Conservation (phyloP, 2,888 invertebrate genomes). For the Dasypolia templi region DNA sequence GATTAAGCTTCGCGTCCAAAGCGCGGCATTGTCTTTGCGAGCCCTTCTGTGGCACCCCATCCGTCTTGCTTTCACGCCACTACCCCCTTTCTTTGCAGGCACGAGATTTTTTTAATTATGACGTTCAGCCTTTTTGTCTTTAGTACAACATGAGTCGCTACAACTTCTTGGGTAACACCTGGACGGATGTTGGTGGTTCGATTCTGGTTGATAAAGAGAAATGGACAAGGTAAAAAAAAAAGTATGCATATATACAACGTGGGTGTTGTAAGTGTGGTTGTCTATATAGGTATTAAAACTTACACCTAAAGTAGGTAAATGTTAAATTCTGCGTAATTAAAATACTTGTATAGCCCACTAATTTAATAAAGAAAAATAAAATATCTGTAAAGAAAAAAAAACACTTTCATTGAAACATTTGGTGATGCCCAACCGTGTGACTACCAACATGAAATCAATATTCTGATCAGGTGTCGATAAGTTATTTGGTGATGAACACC, state of each 20-base stretch:
- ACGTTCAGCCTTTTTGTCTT: slow-evolving; percentile 89
- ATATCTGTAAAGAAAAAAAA: too few species aligned
- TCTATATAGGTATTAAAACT: neutral
- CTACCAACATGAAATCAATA: slow-evolving; percentile 23
- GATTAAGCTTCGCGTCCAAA: slow-evolving; percentile 88
- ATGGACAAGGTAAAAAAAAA: neutral
- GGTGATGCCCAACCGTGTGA: too few species aligned
- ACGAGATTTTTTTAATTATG: slow-evolving; percentile 91
- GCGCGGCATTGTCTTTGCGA: slow-evolving; percentile 88
- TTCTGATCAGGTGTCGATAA: slow-evolving; percentile 9
- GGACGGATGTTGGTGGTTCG: slow-evolving; percentile 59
- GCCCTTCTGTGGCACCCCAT: slow-evolving; percentile 87
- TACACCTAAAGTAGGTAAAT: too few species aligned
- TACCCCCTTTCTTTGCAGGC: slow-evolving; percentile 89
- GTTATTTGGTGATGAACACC: slow-evolving; percentile 13
- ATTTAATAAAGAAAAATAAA: neutral
- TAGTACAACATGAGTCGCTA: slow-evolving; percentile 70
- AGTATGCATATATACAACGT: neutral
- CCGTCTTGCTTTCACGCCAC: slow-evolving; percentile 88
- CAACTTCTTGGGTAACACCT: slow-evolving; percentile 68
- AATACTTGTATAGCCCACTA: neutral
- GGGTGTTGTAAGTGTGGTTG: neutral
- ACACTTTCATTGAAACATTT: too few species aligned
- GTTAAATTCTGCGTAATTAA: neutral
- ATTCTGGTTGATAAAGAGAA: slow-evolving; percentile 57